A percentile compares a stretch with the other conserved stretches of the same genome.
phyloP scores from a whole-genome alignment of 37 sponge, comb jelly and placozoan genomes.

The Eunapius fragilis region DNA sequence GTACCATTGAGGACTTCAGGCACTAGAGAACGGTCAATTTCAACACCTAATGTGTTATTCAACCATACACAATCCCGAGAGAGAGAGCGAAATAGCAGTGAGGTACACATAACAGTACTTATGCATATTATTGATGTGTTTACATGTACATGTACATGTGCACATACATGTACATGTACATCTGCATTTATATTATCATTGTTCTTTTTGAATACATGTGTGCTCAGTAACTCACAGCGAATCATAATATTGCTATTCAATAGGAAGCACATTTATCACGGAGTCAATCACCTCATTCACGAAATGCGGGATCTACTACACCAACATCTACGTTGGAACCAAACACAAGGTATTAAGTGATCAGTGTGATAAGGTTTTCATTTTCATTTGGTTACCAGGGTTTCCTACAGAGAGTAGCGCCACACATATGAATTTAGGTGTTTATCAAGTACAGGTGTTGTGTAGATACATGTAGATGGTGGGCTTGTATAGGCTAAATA shows the following conservation, averaged over 20 bases:
- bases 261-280: constrained; percentile 15
- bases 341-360: background rate
- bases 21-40: constrained; percentile 73
- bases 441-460: too few relatives aligned
- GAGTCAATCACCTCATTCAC: constrained; percentile 52
- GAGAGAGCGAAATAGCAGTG: constrained; percentile 8
- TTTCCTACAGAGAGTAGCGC: too few relatives aligned
- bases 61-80: constrained; percentile 18
- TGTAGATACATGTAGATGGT: too few relatives aligned
- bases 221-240: too few relatives aligned
- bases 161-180: too few relatives aligned
- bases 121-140: too few relatives aligned
- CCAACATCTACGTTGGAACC: constrained; percentile 24
- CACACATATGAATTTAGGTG: too few relatives aligned
- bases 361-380: background rate
- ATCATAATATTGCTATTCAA: background rate
- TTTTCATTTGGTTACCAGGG: too few relatives aligned
- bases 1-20: constrained; percentile 5
- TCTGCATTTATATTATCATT: too few relatives aligned
- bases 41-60: constrained; percentile 79
- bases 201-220: too few relatives aligned
- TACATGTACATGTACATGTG: too few relatives aligned
- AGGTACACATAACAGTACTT: constrained; percentile 1
- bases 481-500: too few relatives aligned
- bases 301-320: constrained; percentile 39